Percentiles rank a stretch among this genome's conserved stretches.
Evolutionary conservation across 2,888 invertebrate species (phyloP).

Genomic region (Strigamia maritima): DNA sequence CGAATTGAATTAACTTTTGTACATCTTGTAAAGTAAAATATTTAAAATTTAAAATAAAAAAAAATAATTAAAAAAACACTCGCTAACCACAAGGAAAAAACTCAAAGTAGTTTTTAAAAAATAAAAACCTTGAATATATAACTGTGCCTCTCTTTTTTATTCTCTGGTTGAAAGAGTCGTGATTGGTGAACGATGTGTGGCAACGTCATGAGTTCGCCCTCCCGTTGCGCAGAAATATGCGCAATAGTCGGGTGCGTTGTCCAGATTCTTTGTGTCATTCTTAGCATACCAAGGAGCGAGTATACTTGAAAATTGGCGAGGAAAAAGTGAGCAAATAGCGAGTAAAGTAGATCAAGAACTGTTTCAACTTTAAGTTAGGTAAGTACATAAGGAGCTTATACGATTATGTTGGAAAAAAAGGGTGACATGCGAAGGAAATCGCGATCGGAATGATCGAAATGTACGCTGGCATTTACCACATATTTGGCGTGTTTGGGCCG

Average conservation of each 20-base stretch:
- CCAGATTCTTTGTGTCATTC: slow-evolving; percentile 97
- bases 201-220: neutral
- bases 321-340: slow-evolving; percentile 61
- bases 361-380: slow-evolving; percentile 66
- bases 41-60: too few species aligned
- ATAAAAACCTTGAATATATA: too few species aligned
- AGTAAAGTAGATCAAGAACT: slow-evolving; percentile 60
- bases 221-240: slow-evolving; percentile 47
- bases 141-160: too few species aligned
- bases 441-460: slow-evolving; percentile 44
- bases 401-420: slow-evolving; percentile 39
- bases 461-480: slow-evolving; percentile 51
- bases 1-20: too few species aligned
- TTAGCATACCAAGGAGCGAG: slow-evolving; percentile 79
- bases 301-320: slow-evolving; percentile 55
- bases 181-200: too few species aligned
- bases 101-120: too few species aligned
- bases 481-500: slow-evolving; percentile 52
- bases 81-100: too few species aligned
- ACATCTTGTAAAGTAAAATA: too few species aligned
- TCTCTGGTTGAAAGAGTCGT: too few species aligned
- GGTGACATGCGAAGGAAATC: slow-evolving; percentile 43
- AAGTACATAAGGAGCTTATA: slow-evolving; percentile 44
- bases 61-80: too few species aligned
- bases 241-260: slow-evolving; percentile 67